Conservation (phyloP, 2,113 vertebrate genomes). For the mouse (Mus musculus) region GRCm39 chr16:8273001-8273500, state of each 20-base stretch:
- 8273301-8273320: neutral
- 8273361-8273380: neutral
- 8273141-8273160: constrained; percentile 38
- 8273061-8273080: neutral
- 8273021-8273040: neutral
- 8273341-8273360: neutral
- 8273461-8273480: neutral
- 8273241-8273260: neutral
- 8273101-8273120: constrained; percentile 69
- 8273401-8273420: neutral
- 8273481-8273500: neutral
- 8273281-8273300: neutral
- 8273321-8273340: neutral
- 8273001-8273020: too few relatives aligned
- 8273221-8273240: neutral
- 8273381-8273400: neutral
- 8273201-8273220: neutral
- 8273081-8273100: neutral
- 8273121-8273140: neutral
- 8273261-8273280: too few relatives aligned
- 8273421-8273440: neutral
- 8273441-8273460: neutral
- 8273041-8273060: accelerated
- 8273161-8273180: neutral
- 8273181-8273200: neutral